A percentile compares a stretch with the other conserved stretches of the same genome.
Evolutionary conservation across 2,113 vertebrate species (phyloP).

Genomic region (Arizona elegans): DNA sequence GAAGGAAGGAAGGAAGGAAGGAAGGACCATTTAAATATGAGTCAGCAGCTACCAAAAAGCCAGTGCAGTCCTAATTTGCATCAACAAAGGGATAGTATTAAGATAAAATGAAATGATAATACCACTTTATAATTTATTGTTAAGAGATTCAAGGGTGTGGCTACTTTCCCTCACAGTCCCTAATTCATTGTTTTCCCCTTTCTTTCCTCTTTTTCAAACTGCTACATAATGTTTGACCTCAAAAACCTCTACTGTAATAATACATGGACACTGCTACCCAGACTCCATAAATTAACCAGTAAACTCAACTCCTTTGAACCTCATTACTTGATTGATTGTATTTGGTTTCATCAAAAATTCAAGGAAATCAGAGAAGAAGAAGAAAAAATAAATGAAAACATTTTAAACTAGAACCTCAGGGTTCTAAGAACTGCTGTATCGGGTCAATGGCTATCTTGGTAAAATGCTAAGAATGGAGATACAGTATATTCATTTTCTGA

Average conservation of each 20-base stretch:
- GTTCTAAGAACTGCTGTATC: neutral
- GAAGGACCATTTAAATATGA: neutral
- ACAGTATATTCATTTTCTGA: neutral
- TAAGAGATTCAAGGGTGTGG: neutral
- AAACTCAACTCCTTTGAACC: neutral
- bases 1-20: neutral
- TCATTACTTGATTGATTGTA: neutral
- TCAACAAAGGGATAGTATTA: neutral
- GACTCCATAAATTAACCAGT: neutral
- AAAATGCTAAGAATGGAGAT: neutral
- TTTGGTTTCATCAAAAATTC: neutral
- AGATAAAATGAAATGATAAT: neutral
- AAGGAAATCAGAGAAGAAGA: neutral
- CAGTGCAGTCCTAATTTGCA: neutral
- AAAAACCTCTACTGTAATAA: neutral
- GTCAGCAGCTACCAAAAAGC: neutral
- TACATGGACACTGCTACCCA: neutral
- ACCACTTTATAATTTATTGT: neutral
- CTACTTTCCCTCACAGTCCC: neutral
- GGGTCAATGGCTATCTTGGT: neutral
- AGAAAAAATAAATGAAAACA: neutral
- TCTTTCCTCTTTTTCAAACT: neutral
- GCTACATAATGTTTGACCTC: neutral
- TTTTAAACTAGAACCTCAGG: neutral
- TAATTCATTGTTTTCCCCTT: neutral